phyloP scores from a whole-genome alignment of 2,888 invertebrate species.

The Harpalus rufipes region DNA sequence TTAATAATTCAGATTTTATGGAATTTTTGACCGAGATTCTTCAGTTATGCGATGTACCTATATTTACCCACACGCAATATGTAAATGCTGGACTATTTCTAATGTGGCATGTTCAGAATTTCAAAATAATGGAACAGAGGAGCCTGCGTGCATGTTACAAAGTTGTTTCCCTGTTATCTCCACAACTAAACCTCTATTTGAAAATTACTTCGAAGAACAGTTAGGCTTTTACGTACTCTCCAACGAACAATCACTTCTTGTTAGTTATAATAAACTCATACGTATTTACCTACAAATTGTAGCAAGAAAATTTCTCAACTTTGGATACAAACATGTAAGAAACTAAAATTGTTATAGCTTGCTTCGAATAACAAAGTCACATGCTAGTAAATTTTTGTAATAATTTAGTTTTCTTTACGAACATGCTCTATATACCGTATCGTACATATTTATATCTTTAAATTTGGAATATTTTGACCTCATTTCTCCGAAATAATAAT shows the following conservation, averaged over 20 bases:
- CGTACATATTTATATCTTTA: no score
- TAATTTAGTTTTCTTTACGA: no score
- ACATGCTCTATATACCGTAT: no score
- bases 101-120: constrained; percentile 54
- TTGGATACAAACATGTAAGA: not conserved
- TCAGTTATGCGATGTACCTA: constrained; percentile 46
- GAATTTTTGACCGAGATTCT: constrained; percentile 62
- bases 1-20: constrained; percentile 65
- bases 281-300: not conserved
- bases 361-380: not conserved
- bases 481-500: no score
- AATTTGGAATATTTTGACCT: no score
- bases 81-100: constrained; percentile 64
- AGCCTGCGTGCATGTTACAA: constrained; percentile 39
- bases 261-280: not conserved
- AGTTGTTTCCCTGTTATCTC: constrained; percentile 45
- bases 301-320: not conserved
- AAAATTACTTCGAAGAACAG: constrained; percentile 40
- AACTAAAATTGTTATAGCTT: not conserved
- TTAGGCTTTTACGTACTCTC: not conserved
- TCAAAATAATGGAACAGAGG: constrained; percentile 50
- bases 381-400: no score
- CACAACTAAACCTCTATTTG: constrained; percentile 39
- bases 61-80: constrained; percentile 65
- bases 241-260: not conserved